Base-by-base conservation (phyloP, 2,113 vertebrate genomes). In the Rafetus swinhoei region DNA sequence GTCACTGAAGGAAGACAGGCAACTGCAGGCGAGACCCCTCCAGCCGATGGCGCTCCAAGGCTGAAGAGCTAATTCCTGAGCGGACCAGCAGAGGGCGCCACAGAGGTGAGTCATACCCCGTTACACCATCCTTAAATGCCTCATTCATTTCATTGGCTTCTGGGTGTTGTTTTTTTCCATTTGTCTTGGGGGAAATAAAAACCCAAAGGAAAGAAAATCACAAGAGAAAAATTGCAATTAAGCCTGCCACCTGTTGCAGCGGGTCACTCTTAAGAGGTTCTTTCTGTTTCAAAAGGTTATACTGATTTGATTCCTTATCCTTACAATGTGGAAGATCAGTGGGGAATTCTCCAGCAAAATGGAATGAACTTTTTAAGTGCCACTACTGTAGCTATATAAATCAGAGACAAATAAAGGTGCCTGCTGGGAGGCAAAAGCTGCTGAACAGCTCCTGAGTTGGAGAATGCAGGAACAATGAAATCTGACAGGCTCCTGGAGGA, bases 381-480 rank as follows among this genome's bases (percentile, higher is more conserved):
- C 92, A 87, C 92, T 59, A 59, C 54, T 86, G 85, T 18, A 82
- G 62, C 62, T 92, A 91, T 84, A 85, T 96, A 76, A 56, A 60
- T 79, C 79, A 82, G 53, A 95, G 27, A 82, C 90, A 2, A 57
- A 59, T 35, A 81, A 90, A 74, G 39, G 83, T 91, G 83, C 83
- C 85, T 92, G 69, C 29, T 88, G 92, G 86, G 60, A 96, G 81
- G 87, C 85, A 91, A 85, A 81, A 54, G 86, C 60, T 0, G 19
- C 85, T 39, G 13, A 69, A 90, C 76, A 85, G 82, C 84, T 89
- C 85, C 6, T 0, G 39, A 79, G 50, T 0, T 84, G 60, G 79
- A 45, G 56, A 7, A 12, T 1, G 0, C 1, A 92, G 83, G 79
- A 89, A 84, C 55, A 85, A 79, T 7, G 6, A 62, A 83, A 32